Conservation (phyloP, 2,888 invertebrate species). For the Margaritifera margaritifera region DNA sequence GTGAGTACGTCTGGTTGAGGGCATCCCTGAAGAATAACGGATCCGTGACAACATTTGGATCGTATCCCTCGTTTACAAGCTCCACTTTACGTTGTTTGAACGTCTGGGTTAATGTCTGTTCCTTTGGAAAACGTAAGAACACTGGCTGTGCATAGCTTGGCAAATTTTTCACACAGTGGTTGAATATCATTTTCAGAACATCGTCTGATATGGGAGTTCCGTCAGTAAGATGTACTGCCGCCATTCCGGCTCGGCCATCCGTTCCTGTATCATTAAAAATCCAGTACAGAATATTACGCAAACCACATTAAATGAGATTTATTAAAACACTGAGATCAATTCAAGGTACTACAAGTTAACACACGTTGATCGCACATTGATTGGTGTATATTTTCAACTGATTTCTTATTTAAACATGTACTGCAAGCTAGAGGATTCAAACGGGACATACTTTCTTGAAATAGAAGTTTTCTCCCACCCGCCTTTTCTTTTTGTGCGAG, state of each 20-base stretch:
- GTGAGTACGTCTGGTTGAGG: constrained; percentile 25
- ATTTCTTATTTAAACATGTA: no score
- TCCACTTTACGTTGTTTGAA: constrained; percentile 56
- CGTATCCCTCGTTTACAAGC: constrained; percentile 51
- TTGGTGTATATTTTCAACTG: no score
- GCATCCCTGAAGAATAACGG: constrained; percentile 42
- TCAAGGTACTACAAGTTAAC: no score
- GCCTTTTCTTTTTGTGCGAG: no score
- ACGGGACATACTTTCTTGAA: no score
- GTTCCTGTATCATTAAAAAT: constrained; percentile 23
- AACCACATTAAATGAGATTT: no score
- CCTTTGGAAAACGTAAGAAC: constrained; percentile 49
- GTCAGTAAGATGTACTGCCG: constrained; percentile 45
- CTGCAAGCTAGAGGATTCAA: no score
- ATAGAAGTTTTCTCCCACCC: no score
- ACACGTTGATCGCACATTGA: no score
- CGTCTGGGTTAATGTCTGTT: constrained; percentile 51
- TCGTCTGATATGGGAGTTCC: constrained; percentile 18
- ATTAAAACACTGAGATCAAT: no score
- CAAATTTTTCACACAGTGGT: constrained; percentile 40
- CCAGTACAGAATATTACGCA: background rate
- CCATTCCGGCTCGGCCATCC: constrained; percentile 60
- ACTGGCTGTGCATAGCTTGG: constrained; percentile 56
- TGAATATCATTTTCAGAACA: constrained; percentile 30
- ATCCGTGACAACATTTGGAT: constrained; percentile 36